These are phyloP conservation scores for Nemurella pictetii DNA, from an alignment of 2,888 invertebrate genomes.

Conservation along the genomic window DNA sequence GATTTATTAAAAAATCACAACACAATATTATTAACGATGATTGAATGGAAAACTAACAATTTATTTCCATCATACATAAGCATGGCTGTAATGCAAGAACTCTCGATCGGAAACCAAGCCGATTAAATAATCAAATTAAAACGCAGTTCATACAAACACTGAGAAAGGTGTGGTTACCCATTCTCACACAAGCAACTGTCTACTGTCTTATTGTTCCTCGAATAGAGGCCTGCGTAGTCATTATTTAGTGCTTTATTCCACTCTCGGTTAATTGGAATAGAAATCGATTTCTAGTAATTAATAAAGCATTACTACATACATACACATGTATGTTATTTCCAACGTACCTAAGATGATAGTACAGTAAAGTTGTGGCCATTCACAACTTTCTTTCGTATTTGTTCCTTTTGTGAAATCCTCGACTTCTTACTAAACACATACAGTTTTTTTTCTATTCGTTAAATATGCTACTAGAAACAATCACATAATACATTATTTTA, in stretches of 20 bases:
- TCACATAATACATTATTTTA: slow-evolving; percentile 32
- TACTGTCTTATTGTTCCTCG: slow-evolving; percentile 16
- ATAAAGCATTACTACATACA: neutral
- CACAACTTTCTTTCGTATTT: slow-evolving; percentile 20
- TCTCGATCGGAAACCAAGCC: slow-evolving; percentile 5
- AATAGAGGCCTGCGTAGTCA: neutral
- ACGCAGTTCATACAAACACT: slow-evolving; percentile 30
- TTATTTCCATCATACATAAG: neutral
- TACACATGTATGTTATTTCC: neutral
- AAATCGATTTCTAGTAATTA: slow-evolving; percentile 4
- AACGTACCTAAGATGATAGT: slow-evolving; percentile 8
- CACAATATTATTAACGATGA: neutral
- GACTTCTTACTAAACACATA: slow-evolving; percentile 24
- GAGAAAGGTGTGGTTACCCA: slow-evolving; percentile 27
- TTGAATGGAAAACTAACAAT: neutral
- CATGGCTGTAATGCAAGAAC: slow-evolving; percentile 24
- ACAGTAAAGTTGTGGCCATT: slow-evolving; percentile 12
- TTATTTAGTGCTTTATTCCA: slow-evolving; percentile 17
- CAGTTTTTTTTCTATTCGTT: slow-evolving; percentile 7
- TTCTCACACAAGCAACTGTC: slow-evolving; percentile 17
- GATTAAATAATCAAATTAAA: slow-evolving; percentile 17
- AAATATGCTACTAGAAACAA: slow-evolving; percentile 27
- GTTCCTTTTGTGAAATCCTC: slow-evolving; percentile 19
- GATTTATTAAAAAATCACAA: neutral
- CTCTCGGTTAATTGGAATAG: slow-evolving; percentile 15